phyloP scores from a whole-genome alignment of 2,797 vertebrate genomes.

The Xerus rutilus region DNA sequence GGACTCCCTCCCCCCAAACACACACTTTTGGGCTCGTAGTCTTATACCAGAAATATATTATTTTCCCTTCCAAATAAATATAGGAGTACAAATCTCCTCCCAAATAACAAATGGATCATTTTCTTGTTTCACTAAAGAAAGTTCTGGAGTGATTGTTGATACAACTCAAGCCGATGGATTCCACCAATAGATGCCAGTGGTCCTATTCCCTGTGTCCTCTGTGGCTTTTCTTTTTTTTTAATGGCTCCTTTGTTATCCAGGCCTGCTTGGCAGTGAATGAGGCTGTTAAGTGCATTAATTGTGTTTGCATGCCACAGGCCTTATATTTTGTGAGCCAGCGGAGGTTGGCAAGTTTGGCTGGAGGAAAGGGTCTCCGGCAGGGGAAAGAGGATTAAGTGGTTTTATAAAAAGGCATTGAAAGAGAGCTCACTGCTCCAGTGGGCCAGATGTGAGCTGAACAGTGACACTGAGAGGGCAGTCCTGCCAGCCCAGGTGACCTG shows the following conservation, averaged over 20 bases:
- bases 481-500: accelerated
- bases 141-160: not conserved
- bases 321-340: not conserved
- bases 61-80: slow-evolving; percentile 52
- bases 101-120: slow-evolving; percentile 32
- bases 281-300: slow-evolving; percentile 27
- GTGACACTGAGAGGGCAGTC: not conserved
- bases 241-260: not conserved
- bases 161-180: not conserved
- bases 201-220: not conserved
- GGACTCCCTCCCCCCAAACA: not conserved
- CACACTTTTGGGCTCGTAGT: slow-evolving; percentile 31
- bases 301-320: not conserved
- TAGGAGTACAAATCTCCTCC: slow-evolving; percentile 7
- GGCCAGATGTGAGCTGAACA: not conserved
- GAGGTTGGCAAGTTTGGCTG: not conserved
- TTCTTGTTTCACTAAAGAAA: slow-evolving; percentile 28
- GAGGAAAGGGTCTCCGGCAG: not conserved
- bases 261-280: not conserved
- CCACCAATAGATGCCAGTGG: not conserved
- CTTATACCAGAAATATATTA: slow-evolving; percentile 5
- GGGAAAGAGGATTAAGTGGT: not conserved
- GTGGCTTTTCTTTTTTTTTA: not conserved
- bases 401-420: not conserved
- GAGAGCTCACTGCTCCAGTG: not conserved